Base-by-base conservation (phyloP, 2,888 invertebrate genomes). In the Chelonus formosanus region DNA sequence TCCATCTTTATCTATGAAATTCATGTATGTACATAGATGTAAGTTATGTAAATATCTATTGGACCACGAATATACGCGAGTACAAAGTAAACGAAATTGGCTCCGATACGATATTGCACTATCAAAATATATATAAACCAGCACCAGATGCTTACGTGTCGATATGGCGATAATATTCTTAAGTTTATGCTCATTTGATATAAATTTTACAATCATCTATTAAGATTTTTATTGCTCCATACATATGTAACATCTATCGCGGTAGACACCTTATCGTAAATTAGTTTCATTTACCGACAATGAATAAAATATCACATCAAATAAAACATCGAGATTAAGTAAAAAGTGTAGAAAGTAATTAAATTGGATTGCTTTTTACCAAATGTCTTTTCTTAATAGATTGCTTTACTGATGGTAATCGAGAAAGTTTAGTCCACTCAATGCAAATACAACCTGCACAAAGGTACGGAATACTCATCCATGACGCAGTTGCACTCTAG, bases 401-500 rank as follows among this genome's bases (percentile, higher is more conserved):
- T 43, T 32, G 48, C 48, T 48, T 60, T 55, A 56, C 57, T 44
- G 52, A 61, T 54, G 44, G 52, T 66, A 66, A 61, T 66, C 66
- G 62, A 66, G 62, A 61, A 62, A 61, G 48, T 57, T 66, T 52
- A 48, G 55, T 55, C 50, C 52, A 52, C 40, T 45, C 45, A 45
- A 50, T 67, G 58, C 62, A 67, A 67, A 67, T 67, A 67, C 62
- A 56, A 66, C 40, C 55, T 56, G 59, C 55, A 66, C 56, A 48
- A 55, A 36, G 47, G 44, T 44, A 61, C 58, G 57, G 62, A 62
- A 67, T 52, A 67, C 66, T 66, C 57, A 57, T 63, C 58, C 53
- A 52, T 67, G 67, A 67, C 67, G 67, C 62, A 67, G 67, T 67
- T 67, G 67, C 62, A 62, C 62, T 63, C 58, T 47, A 50, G 67